phyloP scores from a whole-genome alignment of 2,113 vertebrate genomes.

The Lipotes vexillifer region DNA sequence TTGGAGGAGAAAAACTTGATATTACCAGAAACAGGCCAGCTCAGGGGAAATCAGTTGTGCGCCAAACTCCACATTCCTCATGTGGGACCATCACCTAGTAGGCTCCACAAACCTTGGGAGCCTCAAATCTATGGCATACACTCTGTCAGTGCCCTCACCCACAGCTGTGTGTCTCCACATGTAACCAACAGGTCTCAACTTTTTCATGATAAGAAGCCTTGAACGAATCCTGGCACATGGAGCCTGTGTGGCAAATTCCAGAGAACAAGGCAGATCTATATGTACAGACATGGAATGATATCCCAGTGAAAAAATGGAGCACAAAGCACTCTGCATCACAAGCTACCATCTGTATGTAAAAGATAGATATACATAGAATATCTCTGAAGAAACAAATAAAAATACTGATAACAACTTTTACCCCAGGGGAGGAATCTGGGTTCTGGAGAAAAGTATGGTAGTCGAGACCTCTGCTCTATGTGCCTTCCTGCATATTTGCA shows the following conservation, averaged over 20 bases:
- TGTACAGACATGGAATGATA: background rate
- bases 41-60: background rate
- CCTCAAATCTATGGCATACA: background rate
- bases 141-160: background rate
- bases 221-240: background rate
- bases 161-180: background rate
- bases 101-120: background rate
- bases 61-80: background rate
- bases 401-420: background rate
- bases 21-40: background rate
- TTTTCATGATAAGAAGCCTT: background rate
- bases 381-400: background rate
- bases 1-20: background rate
- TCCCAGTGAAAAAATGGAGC: background rate
- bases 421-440: background rate
- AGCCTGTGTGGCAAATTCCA: background rate
- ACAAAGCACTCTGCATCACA: background rate
- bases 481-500: background rate
- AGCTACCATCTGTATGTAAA: background rate
- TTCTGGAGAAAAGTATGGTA: background rate
- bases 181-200: background rate
- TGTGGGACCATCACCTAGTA: fast-evolving
- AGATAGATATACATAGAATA: background rate
- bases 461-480: background rate
- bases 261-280: background rate